These are phyloP conservation scores for Speoplatyrhinus poulsoni DNA, from an alignment of 2,113 vertebrate genomes.

Conservation along the genomic window DNA sequence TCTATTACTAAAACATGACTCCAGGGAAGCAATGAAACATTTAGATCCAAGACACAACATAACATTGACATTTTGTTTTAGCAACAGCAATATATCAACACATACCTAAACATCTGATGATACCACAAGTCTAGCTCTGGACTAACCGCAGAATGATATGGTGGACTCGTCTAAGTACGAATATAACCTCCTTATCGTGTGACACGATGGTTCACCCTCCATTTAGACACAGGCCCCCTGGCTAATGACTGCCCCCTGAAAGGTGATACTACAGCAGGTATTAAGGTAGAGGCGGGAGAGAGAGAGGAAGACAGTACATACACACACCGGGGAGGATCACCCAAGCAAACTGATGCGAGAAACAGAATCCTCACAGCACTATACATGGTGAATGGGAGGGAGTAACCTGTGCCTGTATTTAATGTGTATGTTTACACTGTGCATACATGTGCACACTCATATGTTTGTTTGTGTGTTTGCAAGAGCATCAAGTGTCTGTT, in stretches of 20 bases:
- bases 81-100: background rate
- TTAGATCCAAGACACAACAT: too few species aligned
- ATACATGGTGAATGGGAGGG: conserved; percentile 5
- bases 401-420: background rate
- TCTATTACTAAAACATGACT: too few species aligned
- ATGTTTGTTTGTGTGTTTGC: background rate
- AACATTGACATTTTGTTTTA: too few species aligned
- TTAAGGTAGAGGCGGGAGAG: conserved; percentile 29
- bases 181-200: conserved; percentile 8
- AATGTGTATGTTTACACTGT: background rate
- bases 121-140: background rate
- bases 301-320: conserved; percentile 29
- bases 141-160: conserved; percentile 13
- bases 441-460: conserved; percentile 8
- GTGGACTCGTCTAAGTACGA: background rate
- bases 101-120: background rate
- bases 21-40: too few species aligned
- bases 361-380: conserved; percentile 14
- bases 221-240: conserved; percentile 38
- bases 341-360: conserved; percentile 34
- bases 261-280: conserved; percentile 42
- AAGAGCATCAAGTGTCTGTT: too few species aligned
- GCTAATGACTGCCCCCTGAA: conserved; percentile 36
- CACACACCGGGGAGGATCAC: conserved; percentile 32
- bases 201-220: background rate